These are phyloP conservation scores for Rynchops niger DNA, from an alignment of 2,113 vertebrate species.

Conservation along the genomic window DNA sequence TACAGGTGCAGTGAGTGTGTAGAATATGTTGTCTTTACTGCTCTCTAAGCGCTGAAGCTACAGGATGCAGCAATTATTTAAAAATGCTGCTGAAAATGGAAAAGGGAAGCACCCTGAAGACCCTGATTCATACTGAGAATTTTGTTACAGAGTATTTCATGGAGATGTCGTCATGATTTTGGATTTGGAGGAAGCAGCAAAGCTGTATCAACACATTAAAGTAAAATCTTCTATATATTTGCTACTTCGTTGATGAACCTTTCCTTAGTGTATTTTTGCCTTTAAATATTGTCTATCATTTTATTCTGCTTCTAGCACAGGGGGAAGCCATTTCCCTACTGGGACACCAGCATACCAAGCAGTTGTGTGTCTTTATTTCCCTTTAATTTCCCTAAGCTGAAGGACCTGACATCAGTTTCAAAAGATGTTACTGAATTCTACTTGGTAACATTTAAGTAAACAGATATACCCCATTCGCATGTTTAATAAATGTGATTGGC, in stretches of 20 bases:
- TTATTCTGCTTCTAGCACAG: neutral
- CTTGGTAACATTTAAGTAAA: neutral
- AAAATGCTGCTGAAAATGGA: neutral
- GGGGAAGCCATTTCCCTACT: neutral
- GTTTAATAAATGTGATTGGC: neutral
- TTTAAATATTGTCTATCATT: neutral
- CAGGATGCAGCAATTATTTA: slow-evolving; percentile 6
- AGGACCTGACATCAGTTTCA: neutral
- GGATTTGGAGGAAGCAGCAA: neutral
- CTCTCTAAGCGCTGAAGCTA: slow-evolving; percentile 1
- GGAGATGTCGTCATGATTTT: neutral
- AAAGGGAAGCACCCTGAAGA: neutral
- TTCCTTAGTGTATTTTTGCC: neutral
- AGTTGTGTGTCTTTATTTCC: neutral
- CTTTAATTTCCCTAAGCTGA: neutral
- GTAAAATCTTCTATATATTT: neutral
- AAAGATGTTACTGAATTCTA: neutral
- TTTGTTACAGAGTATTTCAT: neutral
- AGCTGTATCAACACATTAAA: neutral
- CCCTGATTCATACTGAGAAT: neutral
- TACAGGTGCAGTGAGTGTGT: neutral
- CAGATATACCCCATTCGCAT: neutral
- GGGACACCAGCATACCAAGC: neutral
- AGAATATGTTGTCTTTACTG: neutral
- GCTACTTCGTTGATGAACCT: neutral